A percentile compares a stretch with the other conserved stretches of the same genome.
Evolutionary conservation across 30 jellyfish, hydroid and myxozoan species (phyloP).

Genomic region (Aurelia aurita complex sp. Pacific): DNA sequence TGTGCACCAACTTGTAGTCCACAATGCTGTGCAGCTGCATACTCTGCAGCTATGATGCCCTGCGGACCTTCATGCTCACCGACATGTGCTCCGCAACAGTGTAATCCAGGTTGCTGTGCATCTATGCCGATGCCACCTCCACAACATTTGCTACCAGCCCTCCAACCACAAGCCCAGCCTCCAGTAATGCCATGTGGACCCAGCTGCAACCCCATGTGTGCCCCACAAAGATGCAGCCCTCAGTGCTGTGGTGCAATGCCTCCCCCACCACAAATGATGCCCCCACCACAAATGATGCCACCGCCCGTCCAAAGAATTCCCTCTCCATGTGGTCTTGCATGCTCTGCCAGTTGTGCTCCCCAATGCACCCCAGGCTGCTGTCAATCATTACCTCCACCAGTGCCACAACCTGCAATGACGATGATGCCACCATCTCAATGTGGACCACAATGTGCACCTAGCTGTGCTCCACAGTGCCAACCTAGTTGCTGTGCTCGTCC

Average conservation of each 20-base stretch:
- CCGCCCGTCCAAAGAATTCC: slow-evolving; percentile 61
- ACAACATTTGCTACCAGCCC: slow-evolving; percentile 49
- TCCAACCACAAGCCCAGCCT: slow-evolving; percentile 42
- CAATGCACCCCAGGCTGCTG: slow-evolving; percentile 82
- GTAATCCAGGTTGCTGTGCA: slow-evolving; percentile 57
- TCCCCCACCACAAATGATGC: slow-evolving; percentile 47
- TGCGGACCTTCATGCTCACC: slow-evolving; percentile 65
- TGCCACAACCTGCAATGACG: slow-evolving; percentile 34
- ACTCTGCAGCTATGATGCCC: slow-evolving; percentile 56
- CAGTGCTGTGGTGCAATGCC: slow-evolving; percentile 48
- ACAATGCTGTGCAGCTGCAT: slow-evolving; percentile 76
- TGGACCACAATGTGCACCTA: slow-evolving; percentile 30
- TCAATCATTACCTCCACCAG: slow-evolving; percentile 64
- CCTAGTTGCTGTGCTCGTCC: slow-evolving; percentile 37
- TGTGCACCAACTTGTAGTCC: slow-evolving; percentile 89
- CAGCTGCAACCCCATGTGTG: slow-evolving; percentile 33
- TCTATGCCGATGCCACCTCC: slow-evolving; percentile 69
- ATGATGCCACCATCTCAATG: slow-evolving; percentile 14
- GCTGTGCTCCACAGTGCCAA: slow-evolving; percentile 53
- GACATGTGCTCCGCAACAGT: slow-evolving; percentile 63
- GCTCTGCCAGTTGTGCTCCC: slow-evolving; percentile 82
- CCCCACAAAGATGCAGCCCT: slow-evolving; percentile 57
- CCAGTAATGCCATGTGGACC: slow-evolving; percentile 67
- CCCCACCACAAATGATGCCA: slow-evolving; percentile 35
- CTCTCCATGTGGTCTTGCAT: slow-evolving; percentile 74